A percentile compares a stretch with the other conserved stretches of the same genome.
These are phyloP conservation scores for Dicycla oo DNA, from an alignment of 2,888 invertebrate genomes.

Conservation along the genomic window DNA sequence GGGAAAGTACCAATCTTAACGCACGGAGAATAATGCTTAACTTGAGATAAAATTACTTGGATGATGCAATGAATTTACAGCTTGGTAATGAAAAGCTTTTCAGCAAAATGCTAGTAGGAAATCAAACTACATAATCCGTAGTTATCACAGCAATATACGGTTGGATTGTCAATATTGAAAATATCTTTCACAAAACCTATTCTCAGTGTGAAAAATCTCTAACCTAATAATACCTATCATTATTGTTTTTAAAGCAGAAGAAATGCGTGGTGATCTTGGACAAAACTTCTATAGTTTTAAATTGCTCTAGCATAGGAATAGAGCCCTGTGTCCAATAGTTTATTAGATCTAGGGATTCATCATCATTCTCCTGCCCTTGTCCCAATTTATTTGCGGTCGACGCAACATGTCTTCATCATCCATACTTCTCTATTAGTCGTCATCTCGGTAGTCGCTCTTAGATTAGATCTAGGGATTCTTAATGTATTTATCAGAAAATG, in stretches of 20 bases:
- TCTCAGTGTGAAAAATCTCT: slow-evolving; percentile 13
- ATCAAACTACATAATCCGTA: not conserved
- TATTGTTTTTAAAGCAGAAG: slow-evolving; percentile 26
- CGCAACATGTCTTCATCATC: too few species aligned
- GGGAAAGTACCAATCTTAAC: slow-evolving; percentile 45
- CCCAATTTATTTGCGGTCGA: too few species aligned
- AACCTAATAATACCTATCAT: slow-evolving; percentile 13
- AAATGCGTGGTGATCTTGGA: slow-evolving; percentile 19
- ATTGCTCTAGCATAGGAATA: not conserved
- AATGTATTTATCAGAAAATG: not conserved
- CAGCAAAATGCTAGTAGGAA: not conserved
- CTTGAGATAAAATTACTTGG: not conserved
- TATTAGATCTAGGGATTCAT: not conserved
- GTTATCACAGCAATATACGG: not conserved
- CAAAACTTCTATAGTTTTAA: not conserved
- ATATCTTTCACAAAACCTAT: slow-evolving; percentile 26
- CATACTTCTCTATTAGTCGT: too few species aligned
- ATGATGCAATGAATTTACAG: not conserved
- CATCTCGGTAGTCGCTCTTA: too few species aligned
- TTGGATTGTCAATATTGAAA: slow-evolving; percentile 38
- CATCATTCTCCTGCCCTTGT: too few species aligned
- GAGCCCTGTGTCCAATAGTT: not conserved
- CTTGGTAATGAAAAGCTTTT: not conserved
- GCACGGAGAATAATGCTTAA: slow-evolving; percentile 11
- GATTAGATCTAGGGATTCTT: not conserved